Base-by-base conservation (phyloP, 1,140 invertebrate genomes). In the Mamestra configurata region DNA sequence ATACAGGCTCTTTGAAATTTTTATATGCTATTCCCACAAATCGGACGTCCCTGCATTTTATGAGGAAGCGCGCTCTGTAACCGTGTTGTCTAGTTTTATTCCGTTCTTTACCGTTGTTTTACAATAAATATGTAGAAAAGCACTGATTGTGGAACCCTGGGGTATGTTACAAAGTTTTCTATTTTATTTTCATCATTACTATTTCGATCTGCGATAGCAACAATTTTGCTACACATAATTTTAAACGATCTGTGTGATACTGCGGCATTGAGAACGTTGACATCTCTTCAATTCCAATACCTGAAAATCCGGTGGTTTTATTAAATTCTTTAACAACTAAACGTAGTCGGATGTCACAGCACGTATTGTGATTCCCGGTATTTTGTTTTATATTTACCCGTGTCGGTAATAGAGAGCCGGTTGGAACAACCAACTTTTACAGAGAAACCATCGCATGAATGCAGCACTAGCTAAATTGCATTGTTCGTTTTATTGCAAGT, bases 21-120 rank as follows among this genome's bases (percentile, higher is more conserved):
- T 93, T 94, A 94, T 93, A 91, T 84, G 83, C 90, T 87, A 90
- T 93, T 92, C 86, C 90, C 89, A 90, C 92, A 94, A 94, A 94
- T 94, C 92, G 89, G 90, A 89, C 82, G 77, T 82, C 77, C 77
- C 68, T 73, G 79, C 43, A 81, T 88, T 86, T 86, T 88, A 86
- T 83, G 83, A 88, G 77, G 80, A 84, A 79, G 66, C 71, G 70
- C 80, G 78, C 72, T 70, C 35, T 71, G 72, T 79, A 55, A 78
- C 76, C 61, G 80, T 76, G 71, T 82, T 79, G 73, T 55, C 46
- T 61, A 40, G 71, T 81, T 84, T 79, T 78, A 77, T 73, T 27
- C 37, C 20, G 27, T 49, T 80, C 22, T 64, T 64, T 76, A 76
- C 57, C 31, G 57, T 59, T 59, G 57, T 59, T 76, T 64, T 49